Evolutionary conservation across 1,140 invertebrate species (phyloP).

Genomic region (Dinoponera quadriceps): DNA sequence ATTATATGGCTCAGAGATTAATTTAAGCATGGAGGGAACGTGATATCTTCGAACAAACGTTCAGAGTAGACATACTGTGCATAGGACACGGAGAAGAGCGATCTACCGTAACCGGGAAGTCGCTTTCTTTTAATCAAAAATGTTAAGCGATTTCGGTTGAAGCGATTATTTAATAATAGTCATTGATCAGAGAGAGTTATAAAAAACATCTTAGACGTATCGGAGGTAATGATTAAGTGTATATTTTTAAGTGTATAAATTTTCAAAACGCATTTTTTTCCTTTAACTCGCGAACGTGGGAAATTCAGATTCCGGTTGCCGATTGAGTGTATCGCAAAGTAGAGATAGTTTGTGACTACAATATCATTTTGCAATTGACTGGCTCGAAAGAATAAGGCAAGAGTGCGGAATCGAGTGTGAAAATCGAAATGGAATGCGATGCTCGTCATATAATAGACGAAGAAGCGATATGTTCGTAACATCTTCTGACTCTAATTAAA

Average conservation of each 20-base stretch:
- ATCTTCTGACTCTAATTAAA: background rate
- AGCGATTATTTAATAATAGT: slow-evolving; percentile 11
- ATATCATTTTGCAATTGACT: slow-evolving; percentile 7
- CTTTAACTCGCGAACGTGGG: background rate
- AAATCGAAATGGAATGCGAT: slow-evolving; percentile 27
- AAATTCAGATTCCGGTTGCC: slow-evolving; percentile 5
- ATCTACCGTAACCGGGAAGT: slow-evolving; percentile 12
- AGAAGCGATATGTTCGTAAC: slow-evolving; percentile 25
- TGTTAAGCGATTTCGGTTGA: slow-evolving; percentile 16
- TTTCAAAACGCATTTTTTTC: background rate
- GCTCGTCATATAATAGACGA: slow-evolving; percentile 13
- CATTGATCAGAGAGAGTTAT: slow-evolving; percentile 4
- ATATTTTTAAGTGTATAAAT: background rate
- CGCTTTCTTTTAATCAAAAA: slow-evolving; percentile 55
- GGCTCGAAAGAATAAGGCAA: slow-evolving; percentile 9
- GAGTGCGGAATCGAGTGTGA: background rate
- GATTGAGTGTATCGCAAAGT: slow-evolving; percentile 18
- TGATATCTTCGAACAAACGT: slow-evolving; percentile 50
- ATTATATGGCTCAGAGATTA: slow-evolving; percentile 69
- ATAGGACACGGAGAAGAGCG: slow-evolving; percentile 40
- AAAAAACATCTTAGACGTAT: slow-evolving; percentile 19
- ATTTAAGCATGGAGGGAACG: slow-evolving; percentile 36
- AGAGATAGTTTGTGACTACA: slow-evolving; percentile 45
- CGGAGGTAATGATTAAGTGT: slow-evolving; percentile 13
- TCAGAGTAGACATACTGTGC: slow-evolving; percentile 48